phyloP scores from a whole-genome alignment of 2,888 invertebrate genomes.

The Cerastoderma edule region DNA sequence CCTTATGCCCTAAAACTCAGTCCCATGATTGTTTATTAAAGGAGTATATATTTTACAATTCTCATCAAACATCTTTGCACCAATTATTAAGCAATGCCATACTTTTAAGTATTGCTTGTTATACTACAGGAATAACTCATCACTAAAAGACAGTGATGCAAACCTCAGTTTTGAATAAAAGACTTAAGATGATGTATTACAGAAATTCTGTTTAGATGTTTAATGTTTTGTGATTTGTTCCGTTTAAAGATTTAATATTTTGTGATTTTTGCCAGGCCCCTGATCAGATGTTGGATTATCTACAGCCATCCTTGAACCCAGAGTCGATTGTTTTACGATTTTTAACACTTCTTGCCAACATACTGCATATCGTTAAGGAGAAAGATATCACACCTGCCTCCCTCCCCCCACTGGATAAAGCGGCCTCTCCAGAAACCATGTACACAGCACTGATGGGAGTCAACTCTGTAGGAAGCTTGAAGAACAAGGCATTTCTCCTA shows the following conservation, averaged over 20 bases:
- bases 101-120: no score
- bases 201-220: no score
- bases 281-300: conserved; percentile 84
- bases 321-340: conserved; percentile 84
- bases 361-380: conserved; percentile 84
- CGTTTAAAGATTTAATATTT: neutral
- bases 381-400: conserved; percentile 84
- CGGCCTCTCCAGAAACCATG: conserved; percentile 86
- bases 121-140: no score
- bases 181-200: no score
- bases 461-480: conserved; percentile 65
- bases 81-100: no score
- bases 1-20: no score
- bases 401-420: conserved; percentile 85
- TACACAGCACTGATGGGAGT: conserved; percentile 80
- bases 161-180: no score
- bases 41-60: no score
- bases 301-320: conserved; percentile 83
- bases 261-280: conserved; percentile 84
- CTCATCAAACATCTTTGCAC: no score
- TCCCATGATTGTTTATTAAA: no score
- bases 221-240: no score
- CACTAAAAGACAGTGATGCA: no score
- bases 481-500: conserved; percentile 79
- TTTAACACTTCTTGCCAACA: conserved; percentile 85